Percentiles rank a stretch among this genome's conserved stretches.
Evolutionary conservation across 1,140 invertebrate genomes (phyloP).

Genomic region (Scaptomyza montana): DNA sequence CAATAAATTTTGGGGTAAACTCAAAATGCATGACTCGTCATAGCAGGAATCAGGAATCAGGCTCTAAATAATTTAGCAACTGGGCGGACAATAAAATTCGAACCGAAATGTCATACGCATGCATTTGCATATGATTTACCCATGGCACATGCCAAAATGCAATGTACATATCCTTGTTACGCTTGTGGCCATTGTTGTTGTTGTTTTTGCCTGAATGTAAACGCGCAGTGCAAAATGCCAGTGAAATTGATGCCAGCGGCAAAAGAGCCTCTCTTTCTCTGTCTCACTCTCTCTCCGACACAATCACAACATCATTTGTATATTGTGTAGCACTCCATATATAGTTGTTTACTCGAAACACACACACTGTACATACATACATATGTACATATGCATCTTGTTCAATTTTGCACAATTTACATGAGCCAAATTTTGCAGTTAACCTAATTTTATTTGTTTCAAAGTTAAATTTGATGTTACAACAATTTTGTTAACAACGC

Average conservation of each 20-base stretch:
- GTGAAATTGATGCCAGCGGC: conserved; percentile 43
- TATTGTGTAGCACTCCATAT: conserved; percentile 18
- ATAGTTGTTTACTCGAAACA: not conserved
- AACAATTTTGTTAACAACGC: conserved; percentile 47
- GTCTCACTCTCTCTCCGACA: not conserved
- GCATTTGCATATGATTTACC: conserved; percentile 77
- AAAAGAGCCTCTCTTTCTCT: conserved; percentile 27
- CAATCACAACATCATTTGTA: conserved; percentile 40
- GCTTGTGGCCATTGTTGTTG: conserved; percentile 7
- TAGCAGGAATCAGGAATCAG: conserved; percentile 75
- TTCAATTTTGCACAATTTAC: conserved; percentile 37
- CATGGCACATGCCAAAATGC: conserved; percentile 20
- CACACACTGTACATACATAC: not conserved
- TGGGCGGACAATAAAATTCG: conserved; percentile 79
- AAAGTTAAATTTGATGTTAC: conserved; percentile 71
- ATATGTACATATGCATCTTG: conserved; percentile 27
- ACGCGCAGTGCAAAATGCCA: conserved; percentile 33
- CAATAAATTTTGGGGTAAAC: conserved; percentile 30
- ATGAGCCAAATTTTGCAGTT: conserved; percentile 49
- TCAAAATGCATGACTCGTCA: conserved; percentile 72
- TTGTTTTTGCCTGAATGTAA: conserved; percentile 27
- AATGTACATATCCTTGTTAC: conserved; percentile 13
- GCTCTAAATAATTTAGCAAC: conserved; percentile 82
- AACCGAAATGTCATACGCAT: conserved; percentile 80
- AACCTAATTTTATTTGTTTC: conserved; percentile 66